These are phyloP conservation scores for Isurus oxyrinchus DNA, from an alignment of 2,113 vertebrate genomes.

Conservation along the genomic window DNA sequence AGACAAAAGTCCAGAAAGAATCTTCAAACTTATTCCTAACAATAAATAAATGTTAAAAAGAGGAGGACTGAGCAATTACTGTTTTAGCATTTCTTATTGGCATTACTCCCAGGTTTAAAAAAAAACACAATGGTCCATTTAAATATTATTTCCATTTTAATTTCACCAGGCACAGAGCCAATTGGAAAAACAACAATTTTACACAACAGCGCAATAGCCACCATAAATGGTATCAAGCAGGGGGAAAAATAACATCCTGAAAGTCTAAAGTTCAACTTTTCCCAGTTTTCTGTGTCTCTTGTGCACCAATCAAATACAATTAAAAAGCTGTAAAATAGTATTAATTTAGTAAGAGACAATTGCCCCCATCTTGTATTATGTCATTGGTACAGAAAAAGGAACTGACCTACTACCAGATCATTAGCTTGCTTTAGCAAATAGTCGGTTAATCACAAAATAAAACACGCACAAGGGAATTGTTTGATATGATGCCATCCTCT, in stretches of 20 bases:
- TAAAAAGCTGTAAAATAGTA: background rate
- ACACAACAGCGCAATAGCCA: background rate
- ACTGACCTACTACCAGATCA: background rate
- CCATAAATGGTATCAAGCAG: background rate
- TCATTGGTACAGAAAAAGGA: background rate
- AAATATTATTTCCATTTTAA: constrained; percentile 35
- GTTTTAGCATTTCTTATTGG: constrained; percentile 10
- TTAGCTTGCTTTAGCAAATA: constrained; percentile 18
- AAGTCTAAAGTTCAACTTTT: constrained; percentile 17
- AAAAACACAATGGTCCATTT: constrained; percentile 29
- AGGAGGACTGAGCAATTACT: constrained; percentile 1
- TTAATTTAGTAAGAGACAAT: background rate
- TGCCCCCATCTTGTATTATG: background rate
- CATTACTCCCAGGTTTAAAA: constrained; percentile 13
- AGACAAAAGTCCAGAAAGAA: background rate
- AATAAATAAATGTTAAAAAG: constrained; percentile 12
- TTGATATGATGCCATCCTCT: background rate
- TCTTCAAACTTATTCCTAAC: background rate
- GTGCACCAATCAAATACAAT: background rate
- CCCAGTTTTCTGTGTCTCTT: background rate
- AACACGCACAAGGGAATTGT: background rate
- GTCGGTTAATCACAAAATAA: background rate
- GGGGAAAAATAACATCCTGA: background rate
- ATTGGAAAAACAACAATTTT: constrained; percentile 26
- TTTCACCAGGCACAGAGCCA: constrained; percentile 29